phyloP scores from a whole-genome alignment of 2,113 vertebrate genomes.

The Oreocharis arfaki region DNA sequence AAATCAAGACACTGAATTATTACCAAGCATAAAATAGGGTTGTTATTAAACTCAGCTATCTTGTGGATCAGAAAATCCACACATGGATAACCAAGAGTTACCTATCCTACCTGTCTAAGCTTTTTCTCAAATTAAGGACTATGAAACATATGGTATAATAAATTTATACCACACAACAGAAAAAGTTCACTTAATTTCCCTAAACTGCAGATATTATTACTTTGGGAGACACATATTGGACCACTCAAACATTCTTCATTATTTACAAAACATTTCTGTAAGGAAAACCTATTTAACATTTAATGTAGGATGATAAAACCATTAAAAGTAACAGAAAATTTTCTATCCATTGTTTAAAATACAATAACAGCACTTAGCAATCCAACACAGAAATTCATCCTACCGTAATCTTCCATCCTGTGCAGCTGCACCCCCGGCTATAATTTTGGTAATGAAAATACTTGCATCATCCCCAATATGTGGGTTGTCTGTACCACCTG shows the following conservation, averaged over 20 bases:
- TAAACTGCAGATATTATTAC: background rate
- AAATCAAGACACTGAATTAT: background rate
- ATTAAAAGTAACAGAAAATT: background rate
- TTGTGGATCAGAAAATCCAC: background rate
- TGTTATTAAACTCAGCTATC: background rate
- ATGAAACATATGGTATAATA: background rate
- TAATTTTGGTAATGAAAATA: constrained; percentile 98
- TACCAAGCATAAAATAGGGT: background rate
- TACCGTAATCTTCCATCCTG: constrained; percentile 95
- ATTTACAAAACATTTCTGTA: background rate
- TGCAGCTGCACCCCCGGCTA: constrained; percentile 91
- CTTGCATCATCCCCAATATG: constrained; percentile 96
- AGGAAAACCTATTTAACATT: background rate
- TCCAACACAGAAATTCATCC: background rate
- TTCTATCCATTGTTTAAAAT: background rate
- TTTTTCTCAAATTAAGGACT: background rate
- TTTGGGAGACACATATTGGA: too few species aligned
- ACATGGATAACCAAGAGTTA: background rate
- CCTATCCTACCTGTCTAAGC: background rate
- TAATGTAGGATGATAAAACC: background rate
- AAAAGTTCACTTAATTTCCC: background rate
- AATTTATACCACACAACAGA: background rate
- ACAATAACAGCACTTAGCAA: background rate
- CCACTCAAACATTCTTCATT: background rate
- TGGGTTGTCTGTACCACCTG: constrained; percentile 95